These are phyloP conservation scores for Oenanthe oenanthe DNA, from an alignment of 2,113 vertebrate species.

Conservation along the genomic window DNA sequence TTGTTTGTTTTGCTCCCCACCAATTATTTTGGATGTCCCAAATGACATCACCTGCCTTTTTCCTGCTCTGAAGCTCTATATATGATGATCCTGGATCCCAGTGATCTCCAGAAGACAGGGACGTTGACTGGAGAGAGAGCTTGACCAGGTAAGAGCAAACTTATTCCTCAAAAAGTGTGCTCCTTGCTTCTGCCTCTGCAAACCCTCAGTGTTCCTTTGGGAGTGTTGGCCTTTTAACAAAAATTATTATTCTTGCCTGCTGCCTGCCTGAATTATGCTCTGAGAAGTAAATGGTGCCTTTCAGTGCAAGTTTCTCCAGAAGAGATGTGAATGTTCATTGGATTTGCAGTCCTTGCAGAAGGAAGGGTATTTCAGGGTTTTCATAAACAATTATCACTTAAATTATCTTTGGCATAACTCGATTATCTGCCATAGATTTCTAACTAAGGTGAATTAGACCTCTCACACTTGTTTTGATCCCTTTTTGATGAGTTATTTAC, in stretches of 20 bases:
- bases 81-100: background rate
- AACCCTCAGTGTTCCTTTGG: background rate
- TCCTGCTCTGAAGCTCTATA: conserved; percentile 1
- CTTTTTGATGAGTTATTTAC: conserved; percentile 5
- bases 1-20: conserved; percentile 46
- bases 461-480: background rate
- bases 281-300: background rate
- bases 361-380: conserved; percentile 2
- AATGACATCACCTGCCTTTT: background rate
- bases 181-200: background rate
- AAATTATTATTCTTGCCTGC: background rate
- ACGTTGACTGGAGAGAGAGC: background rate
- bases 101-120: background rate
- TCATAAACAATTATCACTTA: background rate
- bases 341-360: background rate
- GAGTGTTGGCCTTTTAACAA: background rate
- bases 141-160: conserved; percentile 15
- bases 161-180: fast-evolving
- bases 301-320: background rate
- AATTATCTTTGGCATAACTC: background rate
- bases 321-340: fast-evolving
- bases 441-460: background rate
- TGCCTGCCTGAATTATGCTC: background rate
- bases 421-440: background rate
- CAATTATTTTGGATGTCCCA: background rate